A percentile compares a stretch with the other conserved stretches of the same genome.
Evolutionary conservation across 2,797 vertebrate species (phyloP).

Genomic region (Chelidonichthys spinosus): DNA sequence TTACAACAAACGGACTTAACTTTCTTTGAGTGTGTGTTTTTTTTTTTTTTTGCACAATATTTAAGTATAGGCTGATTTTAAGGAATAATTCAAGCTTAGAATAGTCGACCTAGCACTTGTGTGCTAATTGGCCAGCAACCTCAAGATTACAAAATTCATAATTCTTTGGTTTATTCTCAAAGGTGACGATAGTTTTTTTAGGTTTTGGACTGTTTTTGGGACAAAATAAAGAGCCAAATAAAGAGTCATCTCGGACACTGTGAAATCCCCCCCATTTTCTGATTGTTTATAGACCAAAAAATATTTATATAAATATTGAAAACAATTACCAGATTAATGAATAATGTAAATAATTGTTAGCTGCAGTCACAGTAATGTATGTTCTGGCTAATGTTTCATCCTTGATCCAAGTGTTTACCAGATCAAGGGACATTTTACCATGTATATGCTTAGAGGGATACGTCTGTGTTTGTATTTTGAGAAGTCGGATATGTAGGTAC

Average conservation of each 20-base stretch:
- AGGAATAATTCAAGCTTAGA: no score
- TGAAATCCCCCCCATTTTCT: not conserved
- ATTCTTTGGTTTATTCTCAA: not conserved
- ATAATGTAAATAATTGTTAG: not conserved
- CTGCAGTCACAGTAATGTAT: not conserved
- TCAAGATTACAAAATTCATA: not conserved
- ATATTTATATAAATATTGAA: not conserved
- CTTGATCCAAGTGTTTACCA: not conserved
- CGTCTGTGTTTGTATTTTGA: conserved; percentile 33
- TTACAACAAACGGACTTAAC: no score
- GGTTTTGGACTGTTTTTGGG: not conserved
- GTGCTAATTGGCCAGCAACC: no score
- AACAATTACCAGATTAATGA: not conserved
- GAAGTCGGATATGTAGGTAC: conserved; percentile 33
- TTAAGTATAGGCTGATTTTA: no score
- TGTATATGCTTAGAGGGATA: not conserved
- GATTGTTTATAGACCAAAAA: not conserved
- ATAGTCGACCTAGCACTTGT: no score
- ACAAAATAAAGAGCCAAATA: not conserved
- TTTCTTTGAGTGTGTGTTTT: no score
- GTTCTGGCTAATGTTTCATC: not conserved
- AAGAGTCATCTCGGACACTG: not conserved
- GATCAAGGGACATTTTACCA: not conserved
- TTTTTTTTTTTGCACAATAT: no score
- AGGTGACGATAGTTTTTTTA: not conserved